Conservation (phyloP, 2,797 vertebrate species). For the Catostomus latipinnis region DNA sequence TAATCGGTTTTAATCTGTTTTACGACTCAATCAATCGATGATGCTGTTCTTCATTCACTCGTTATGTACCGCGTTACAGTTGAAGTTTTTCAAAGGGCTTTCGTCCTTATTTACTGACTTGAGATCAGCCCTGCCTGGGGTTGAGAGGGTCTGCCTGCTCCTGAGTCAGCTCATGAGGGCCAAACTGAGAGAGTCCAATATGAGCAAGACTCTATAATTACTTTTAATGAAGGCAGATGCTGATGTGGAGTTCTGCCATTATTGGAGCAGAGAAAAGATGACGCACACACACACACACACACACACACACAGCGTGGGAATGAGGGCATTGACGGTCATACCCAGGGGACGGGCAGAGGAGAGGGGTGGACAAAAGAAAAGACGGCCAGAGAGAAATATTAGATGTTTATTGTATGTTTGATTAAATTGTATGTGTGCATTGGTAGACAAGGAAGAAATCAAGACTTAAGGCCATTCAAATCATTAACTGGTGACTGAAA, state of each 20-base stretch:
- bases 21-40: no score
- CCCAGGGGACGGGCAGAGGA: conserved; percentile 18
- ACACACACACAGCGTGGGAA: conserved; percentile 41
- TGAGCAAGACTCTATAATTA: conserved; percentile 55
- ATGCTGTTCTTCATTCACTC: no score
- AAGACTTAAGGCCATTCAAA: no score
- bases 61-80: not conserved
- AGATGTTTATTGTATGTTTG: not conserved
- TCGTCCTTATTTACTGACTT: conserved; percentile 6
- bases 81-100: conserved; percentile 2
- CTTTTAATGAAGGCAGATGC: conserved; percentile 63
- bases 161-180: conserved; percentile 22
- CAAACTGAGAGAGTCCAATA: conserved; percentile 16
- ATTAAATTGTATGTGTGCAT: not conserved
- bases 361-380: conserved; percentile 6
- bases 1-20: no score
- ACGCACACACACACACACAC: conserved; percentile 29
- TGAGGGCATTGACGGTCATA: conserved; percentile 29
- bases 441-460: not conserved
- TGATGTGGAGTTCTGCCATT: conserved; percentile 57
- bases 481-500: no score
- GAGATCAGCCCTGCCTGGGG: conserved; percentile 11
- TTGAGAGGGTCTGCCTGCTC: conserved; percentile 29
- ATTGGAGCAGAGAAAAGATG: conserved; percentile 50
- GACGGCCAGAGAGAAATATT: conserved; percentile 33